Evolutionary conservation across 2,888 invertebrate species (phyloP).

Genomic region (Morinoia aosen): DNA sequence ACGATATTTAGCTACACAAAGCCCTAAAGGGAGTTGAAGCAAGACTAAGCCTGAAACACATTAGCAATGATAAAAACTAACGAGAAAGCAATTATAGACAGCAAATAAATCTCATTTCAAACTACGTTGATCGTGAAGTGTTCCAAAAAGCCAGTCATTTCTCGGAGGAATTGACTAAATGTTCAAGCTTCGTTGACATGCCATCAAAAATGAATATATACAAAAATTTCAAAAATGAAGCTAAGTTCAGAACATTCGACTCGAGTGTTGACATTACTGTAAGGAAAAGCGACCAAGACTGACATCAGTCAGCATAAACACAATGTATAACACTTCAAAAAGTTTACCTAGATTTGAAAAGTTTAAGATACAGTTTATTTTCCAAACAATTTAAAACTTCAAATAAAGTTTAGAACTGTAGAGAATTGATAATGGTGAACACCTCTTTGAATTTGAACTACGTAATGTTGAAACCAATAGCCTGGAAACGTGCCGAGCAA

Average conservation of each 20-base stretch:
- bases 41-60: not conserved
- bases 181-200: not conserved
- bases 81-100: not conserved
- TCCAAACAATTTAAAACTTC: not conserved
- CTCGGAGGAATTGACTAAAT: not conserved
- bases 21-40: not conserved
- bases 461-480: not conserved
- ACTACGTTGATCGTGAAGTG: not conserved
- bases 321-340: not conserved
- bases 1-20: conserved; percentile 20
- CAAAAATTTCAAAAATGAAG: not conserved
- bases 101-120: not conserved
- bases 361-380: too few species aligned
- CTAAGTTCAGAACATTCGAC: not conserved
- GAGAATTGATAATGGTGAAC: not conserved
- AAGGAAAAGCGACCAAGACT: not conserved
- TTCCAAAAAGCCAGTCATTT: not conserved
- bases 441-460: not conserved
- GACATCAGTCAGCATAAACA: not conserved
- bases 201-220: not conserved
- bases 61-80: not conserved
- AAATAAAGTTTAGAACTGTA: not conserved
- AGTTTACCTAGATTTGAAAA: not conserved
- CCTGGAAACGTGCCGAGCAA: not conserved
- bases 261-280: not conserved